Evolutionary conservation across 2,113 vertebrate species (phyloP), one percentile per base, ranked within the genome.

Genomic region (Eulacestoma nigropectus): DNA sequence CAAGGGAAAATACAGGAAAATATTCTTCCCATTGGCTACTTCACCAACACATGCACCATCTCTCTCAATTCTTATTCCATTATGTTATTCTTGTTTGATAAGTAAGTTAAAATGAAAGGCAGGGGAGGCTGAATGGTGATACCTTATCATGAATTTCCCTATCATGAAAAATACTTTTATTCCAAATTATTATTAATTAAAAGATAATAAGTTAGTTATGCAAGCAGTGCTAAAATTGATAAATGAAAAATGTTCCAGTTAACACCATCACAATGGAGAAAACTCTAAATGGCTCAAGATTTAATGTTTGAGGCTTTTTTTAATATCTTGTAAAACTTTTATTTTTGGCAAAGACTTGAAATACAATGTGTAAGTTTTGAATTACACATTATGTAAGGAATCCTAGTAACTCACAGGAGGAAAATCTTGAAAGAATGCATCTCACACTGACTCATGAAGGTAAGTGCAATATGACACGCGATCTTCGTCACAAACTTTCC

Each of bases 401-500:
- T 77, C 10, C 37, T 84, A 63, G 64, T 33, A 92, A 63, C 63
- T 53, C 41, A 29, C 14, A 47, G 35, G 23, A 63, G 27, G 29
- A 64, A 62, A 83, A 6, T 41, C 12, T 84, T 26, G 30, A 81
- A 90, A 70, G 5, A 70, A 39, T 21, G 23, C 50, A 55, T 65
- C 39, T 55, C 39, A 70, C 4, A 2, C 39, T 88, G 72, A 92
- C 33, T 92, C 79, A 89, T 42, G 81, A 90, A 93, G 90, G 72
- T 94, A 93, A 93, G 37, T 39, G 79, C 33, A 81, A 44, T 68
- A 29, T 5, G 60, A 60, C 39, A 78, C 49, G 49, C 76, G 55
- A 75, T 72, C 22, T 89, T 89, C 69, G 56, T 97, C 95, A 95
- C 23, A 74, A 52, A 49, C 30, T 93, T 89, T 86, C 78, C 68